phyloP scores from a whole-genome alignment of 2,113 vertebrate genomes.

The Pyxicephalus adspersus region DNA sequence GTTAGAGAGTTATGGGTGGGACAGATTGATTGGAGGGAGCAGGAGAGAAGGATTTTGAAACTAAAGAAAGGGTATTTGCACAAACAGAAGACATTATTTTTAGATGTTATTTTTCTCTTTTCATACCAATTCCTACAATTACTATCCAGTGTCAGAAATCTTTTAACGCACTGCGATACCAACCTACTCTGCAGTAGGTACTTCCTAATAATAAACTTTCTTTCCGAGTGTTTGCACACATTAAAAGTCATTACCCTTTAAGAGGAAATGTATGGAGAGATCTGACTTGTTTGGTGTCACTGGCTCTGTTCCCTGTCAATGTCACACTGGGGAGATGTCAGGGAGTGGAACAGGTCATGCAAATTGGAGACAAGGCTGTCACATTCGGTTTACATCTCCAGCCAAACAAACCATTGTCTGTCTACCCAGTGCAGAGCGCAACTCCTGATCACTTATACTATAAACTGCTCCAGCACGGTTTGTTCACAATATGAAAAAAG shows the following conservation, averaged over 20 bases:
- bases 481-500: conserved; percentile 42
- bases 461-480: not conserved
- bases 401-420: conserved; percentile 21
- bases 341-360: conserved; percentile 37
- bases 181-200: no score
- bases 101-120: no score
- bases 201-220: no score
- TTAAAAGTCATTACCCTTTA: not conserved
- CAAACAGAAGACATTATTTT: no score
- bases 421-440: conserved; percentile 12
- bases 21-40: no score
- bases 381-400: conserved; percentile 33
- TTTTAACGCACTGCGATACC: no score
- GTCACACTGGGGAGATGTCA: conserved; percentile 21
- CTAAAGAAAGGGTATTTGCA: no score
- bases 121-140: no score
- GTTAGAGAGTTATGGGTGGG: no score
- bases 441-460: conserved; percentile 13
- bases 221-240: no score
- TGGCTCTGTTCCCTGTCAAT: conserved; percentile 15
- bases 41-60: no score
- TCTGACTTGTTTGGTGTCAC: conserved; percentile 19
- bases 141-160: no score
- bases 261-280: conserved; percentile 22
- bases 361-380: conserved; percentile 39